Conservation (phyloP, 2,888 invertebrate genomes). For the Lycocerus yunnanus region DNA sequence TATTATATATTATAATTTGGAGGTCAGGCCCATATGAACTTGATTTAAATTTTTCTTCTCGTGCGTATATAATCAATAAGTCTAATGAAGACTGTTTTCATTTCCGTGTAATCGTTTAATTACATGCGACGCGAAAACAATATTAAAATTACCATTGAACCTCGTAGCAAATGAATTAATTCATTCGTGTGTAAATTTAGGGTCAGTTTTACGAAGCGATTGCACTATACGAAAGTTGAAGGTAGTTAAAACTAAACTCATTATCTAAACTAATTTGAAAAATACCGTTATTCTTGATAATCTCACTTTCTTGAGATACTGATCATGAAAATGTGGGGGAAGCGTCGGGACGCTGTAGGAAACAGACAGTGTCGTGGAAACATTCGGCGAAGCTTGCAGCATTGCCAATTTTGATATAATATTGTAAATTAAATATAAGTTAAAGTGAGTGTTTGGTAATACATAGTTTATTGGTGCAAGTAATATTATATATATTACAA, state of each 20-base stretch:
- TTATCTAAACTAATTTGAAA: not conserved
- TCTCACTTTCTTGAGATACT: constrained; percentile 19
- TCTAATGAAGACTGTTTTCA: not conserved
- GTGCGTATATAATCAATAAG: not conserved
- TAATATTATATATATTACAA: not conserved
- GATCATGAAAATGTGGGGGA: constrained; percentile 32
- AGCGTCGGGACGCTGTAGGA: constrained; percentile 38
- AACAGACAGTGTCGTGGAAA: constrained; percentile 35
- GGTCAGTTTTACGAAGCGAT: not conserved
- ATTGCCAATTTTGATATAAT: not conserved
- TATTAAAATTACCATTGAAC: constrained; percentile 6
- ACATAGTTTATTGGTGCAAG: not conserved
- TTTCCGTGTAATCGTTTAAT: not conserved
- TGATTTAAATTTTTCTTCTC: not conserved
- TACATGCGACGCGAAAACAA: constrained; percentile 11
- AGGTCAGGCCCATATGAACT: not conserved
- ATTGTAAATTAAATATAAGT: not conserved
- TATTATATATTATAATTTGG: not conserved
- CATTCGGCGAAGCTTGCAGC: constrained; percentile 31
- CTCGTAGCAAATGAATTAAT: not conserved
- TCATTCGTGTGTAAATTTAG: not conserved
- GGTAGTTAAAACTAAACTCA: not conserved
- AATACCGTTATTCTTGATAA: not conserved
- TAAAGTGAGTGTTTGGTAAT: not conserved
- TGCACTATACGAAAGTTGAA: not conserved